These are phyloP conservation scores for Thermophis baileyi DNA, from an alignment of 2,113 vertebrate genomes.

Conservation along the genomic window DNA sequence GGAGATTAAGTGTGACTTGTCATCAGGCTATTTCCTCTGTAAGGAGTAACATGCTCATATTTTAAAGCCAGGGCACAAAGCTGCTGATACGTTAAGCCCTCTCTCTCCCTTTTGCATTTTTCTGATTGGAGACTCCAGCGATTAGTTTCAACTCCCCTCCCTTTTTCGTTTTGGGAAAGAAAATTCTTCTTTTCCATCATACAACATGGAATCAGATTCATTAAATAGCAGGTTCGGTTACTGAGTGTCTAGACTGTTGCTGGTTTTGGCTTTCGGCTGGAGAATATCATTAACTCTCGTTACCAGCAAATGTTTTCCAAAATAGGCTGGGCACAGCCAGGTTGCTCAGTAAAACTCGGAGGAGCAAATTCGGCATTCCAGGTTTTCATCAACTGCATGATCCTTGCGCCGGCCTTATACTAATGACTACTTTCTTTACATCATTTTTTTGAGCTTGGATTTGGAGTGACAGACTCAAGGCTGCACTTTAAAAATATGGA, in stretches of 20 bases:
- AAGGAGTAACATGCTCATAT: background rate
- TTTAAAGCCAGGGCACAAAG: background rate
- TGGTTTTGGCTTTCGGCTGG: background rate
- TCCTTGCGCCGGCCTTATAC: background rate
- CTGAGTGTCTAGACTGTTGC: background rate
- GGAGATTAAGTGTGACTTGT: background rate
- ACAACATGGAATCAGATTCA: background rate
- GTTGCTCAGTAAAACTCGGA: background rate
- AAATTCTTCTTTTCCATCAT: fast-evolving
- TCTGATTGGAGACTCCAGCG: background rate
- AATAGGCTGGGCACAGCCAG: background rate
- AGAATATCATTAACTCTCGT: background rate
- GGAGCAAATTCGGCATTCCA: background rate
- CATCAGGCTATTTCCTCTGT: background rate
- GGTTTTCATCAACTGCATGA: background rate
- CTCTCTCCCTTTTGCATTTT: background rate
- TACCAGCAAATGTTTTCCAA: background rate
- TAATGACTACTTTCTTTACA: background rate
- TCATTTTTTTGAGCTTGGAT: background rate
- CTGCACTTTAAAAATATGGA: background rate
- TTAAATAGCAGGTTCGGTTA: background rate
- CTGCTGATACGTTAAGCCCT: background rate
- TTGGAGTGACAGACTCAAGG: background rate
- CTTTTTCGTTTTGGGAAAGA: background rate
- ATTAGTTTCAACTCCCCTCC: background rate